phyloP scores from a whole-genome alignment of 2,113 vertebrate species.

The Lonchura striata region DNA sequence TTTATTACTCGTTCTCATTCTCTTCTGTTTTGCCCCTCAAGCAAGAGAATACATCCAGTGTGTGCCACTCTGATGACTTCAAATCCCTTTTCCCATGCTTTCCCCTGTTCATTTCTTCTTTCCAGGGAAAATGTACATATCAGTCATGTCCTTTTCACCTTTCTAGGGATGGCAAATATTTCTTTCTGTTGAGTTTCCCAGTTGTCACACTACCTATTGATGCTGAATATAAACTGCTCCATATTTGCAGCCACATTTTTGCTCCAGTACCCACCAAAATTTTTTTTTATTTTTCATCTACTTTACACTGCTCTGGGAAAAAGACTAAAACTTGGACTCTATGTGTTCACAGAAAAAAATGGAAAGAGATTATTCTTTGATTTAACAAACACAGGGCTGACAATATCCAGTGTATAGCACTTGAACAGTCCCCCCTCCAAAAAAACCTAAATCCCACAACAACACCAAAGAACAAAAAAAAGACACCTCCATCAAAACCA shows the following conservation, averaged over 20 bases:
- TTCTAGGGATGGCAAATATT: not conserved
- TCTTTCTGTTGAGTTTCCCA: not conserved
- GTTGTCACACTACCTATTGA: rapidly evolving
- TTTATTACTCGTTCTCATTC: not conserved
- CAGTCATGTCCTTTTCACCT: not conserved
- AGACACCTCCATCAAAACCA: not conserved
- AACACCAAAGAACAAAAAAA: not conserved
- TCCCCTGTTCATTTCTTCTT: not conserved
- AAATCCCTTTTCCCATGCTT: not conserved
- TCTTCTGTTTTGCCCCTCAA: not conserved
- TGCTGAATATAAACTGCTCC: not conserved
- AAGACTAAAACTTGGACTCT: not conserved
- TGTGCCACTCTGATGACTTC: not conserved
- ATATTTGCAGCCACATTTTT: not conserved
- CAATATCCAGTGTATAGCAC: not conserved
- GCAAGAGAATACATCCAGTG: not conserved
- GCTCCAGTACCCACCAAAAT: not conserved
- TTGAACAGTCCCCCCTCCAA: rapidly evolving
- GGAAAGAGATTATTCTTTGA: not conserved
- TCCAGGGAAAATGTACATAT: not conserved
- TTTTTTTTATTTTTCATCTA: not conserved
- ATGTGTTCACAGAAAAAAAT: not conserved
- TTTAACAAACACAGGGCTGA: not conserved
- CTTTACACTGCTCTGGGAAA: not conserved
- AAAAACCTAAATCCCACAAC: no score